phyloP scores from a whole-genome alignment of 64 coral and sea anemone genomes.

The Pocillopora verrucosa region DNA sequence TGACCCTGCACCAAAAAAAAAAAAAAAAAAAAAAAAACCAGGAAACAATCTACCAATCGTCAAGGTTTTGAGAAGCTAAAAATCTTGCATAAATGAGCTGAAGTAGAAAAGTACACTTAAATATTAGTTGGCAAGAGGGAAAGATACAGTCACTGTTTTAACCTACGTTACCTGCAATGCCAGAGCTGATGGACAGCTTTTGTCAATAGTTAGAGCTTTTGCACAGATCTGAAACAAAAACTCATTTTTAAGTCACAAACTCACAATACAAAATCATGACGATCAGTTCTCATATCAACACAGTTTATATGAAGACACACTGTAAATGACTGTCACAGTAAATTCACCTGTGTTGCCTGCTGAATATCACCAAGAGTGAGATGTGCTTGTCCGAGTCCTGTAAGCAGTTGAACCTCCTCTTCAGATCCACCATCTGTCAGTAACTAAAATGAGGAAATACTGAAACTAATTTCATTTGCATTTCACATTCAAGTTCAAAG shows the following conservation, averaged over 20 bases:
- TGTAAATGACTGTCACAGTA: neutral
- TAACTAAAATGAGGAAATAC: neutral
- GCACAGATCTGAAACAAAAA: conserved; percentile 26
- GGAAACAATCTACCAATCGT: neutral
- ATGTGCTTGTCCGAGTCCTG: conserved; percentile 52
- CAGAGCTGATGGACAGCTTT: neutral
- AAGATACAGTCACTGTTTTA: no score
- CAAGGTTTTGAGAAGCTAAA: no score
- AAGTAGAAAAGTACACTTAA: no score
- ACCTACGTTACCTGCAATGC: conserved; percentile 11
- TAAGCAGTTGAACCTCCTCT: conserved; percentile 55
- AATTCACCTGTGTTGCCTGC: conserved; percentile 56
- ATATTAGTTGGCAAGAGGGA: neutral
- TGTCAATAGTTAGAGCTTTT: conserved; percentile 34
- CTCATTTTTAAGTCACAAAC: neutral
- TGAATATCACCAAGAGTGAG: conserved; percentile 46
- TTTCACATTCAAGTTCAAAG: no score
- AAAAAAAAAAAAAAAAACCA: neutral
- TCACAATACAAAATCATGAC: neutral
- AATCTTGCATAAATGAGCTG: no score
- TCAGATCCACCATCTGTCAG: neutral
- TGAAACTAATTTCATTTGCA: neutral
- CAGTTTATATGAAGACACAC: neutral
- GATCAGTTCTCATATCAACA: neutral
- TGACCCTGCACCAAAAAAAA: conserved; percentile 45